Evolutionary conservation across 53 echinoderm and acorn worm genomes (phyloP).

Genomic region (Henricia sp.): DNA sequence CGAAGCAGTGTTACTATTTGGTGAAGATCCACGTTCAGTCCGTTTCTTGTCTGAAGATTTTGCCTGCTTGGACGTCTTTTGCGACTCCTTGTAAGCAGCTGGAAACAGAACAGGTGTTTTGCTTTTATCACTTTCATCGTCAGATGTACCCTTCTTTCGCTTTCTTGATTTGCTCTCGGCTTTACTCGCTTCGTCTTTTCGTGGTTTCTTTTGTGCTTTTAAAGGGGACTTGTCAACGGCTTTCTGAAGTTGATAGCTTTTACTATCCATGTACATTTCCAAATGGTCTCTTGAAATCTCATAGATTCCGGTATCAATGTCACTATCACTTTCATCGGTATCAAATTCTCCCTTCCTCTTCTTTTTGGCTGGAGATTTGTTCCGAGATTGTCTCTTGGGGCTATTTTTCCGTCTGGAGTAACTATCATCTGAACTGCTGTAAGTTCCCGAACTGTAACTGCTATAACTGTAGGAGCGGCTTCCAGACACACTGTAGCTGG

Average conservation of each 20-base stretch:
- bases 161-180: not conserved
- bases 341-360: not conserved
- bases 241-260: conserved; percentile 38
- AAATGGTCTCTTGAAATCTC: conserved; percentile 50
- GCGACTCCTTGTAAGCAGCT: not conserved
- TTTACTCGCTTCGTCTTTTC: conserved; percentile 1
- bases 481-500: conserved; percentile 52
- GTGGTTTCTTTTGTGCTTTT: conserved; percentile 1
- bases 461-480: conserved; percentile 54
- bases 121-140: not conserved
- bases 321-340: conserved; percentile 34
- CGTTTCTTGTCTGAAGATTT: no score
- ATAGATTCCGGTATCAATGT: conserved; percentile 55
- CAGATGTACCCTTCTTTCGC: not conserved
- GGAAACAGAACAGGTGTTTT: not conserved
- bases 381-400: not conserved
- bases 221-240: not conserved
- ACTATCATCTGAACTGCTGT: conserved; percentile 39
- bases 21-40: not conserved
- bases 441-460: conserved; percentile 33
- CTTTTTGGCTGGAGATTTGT: not conserved
- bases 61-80: not conserved
- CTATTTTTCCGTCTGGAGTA: not conserved
- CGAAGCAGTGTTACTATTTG: not conserved
- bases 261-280: conserved; percentile 57